These are phyloP conservation scores for Galemys pyrenaicus DNA, from an alignment of 2,113 vertebrate species.

Conservation along the genomic window DNA sequence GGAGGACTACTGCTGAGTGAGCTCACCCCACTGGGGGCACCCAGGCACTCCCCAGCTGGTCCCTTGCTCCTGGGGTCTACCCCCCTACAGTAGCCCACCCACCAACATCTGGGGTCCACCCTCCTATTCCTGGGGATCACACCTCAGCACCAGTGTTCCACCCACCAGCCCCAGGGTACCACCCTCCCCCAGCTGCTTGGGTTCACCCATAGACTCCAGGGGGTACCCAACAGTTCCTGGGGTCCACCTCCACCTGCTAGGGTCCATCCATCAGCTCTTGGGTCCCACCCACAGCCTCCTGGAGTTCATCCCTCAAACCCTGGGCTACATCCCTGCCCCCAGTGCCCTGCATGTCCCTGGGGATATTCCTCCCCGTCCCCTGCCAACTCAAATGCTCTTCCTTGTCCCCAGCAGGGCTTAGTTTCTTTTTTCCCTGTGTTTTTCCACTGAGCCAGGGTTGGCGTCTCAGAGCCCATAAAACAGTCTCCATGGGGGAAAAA, in stretches of 20 bases:
- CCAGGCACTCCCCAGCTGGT: conserved; percentile 84
- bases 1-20: conserved; percentile 90
- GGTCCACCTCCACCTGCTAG: conserved; percentile 68
- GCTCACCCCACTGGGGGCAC: conserved; percentile 80
- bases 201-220: conserved; percentile 80
- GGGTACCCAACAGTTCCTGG: conserved; percentile 76
- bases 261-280: conserved; percentile 66
- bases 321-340: conserved; percentile 87
- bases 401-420: background rate
- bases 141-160: conserved; percentile 60
- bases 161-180: background rate
- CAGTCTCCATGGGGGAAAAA: background rate
- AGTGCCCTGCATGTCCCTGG: conserved; percentile 88
- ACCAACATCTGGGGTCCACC: conserved; percentile 80
- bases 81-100: conserved; percentile 82
- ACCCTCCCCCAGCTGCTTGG: conserved; percentile 84
- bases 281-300: conserved; percentile 79
- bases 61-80: conserved; percentile 81
- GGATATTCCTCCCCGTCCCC: conserved; percentile 87
- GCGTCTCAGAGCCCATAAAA: conserved; percentile 76
- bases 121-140: conserved; percentile 67
- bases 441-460: background rate
- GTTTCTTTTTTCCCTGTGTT: conserved; percentile 41
- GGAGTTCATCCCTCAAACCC: conserved; percentile 83
- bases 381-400: conserved; percentile 72